These are phyloP conservation scores for Sarcoramphus papa DNA, from an alignment of 2,797 vertebrate genomes.

Conservation along the genomic window DNA sequence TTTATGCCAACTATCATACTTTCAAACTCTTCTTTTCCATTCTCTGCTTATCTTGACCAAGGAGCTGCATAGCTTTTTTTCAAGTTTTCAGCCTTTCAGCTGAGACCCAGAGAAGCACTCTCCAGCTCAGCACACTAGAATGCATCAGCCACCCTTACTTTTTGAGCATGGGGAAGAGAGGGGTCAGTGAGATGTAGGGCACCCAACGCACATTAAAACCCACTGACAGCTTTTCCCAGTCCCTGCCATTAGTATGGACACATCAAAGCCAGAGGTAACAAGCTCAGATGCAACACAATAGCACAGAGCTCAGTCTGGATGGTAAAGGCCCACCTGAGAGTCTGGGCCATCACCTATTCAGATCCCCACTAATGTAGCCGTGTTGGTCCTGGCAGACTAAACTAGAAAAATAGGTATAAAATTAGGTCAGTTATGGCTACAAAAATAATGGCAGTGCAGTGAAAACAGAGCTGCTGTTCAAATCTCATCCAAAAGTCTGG, in stretches of 20 bases:
- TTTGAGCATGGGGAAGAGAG: not conserved
- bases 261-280: not conserved
- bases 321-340: not conserved
- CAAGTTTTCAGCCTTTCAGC: not conserved
- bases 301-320: not conserved
- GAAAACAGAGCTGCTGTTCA: not conserved
- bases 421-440: not conserved
- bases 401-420: not conserved
- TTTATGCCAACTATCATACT: not conserved
- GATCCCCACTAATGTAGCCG: not conserved
- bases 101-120: not conserved
- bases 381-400: not conserved
- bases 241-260: rapidly evolving
- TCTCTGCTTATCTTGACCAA: not conserved
- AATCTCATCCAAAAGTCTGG: not conserved
- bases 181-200: not conserved
- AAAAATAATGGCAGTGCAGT: not conserved
- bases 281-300: not conserved
- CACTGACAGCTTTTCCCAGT: not conserved
- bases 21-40: not conserved
- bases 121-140: not conserved
- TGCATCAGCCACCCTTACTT: not conserved
- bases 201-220: not conserved
- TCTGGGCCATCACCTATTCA: not conserved
- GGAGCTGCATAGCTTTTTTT: not conserved